A percentile compares a stretch with the other conserved stretches of the same genome.
Conservation (phyloP, 1,140 invertebrate genomes). For the Ylistrum balloti region DNA sequence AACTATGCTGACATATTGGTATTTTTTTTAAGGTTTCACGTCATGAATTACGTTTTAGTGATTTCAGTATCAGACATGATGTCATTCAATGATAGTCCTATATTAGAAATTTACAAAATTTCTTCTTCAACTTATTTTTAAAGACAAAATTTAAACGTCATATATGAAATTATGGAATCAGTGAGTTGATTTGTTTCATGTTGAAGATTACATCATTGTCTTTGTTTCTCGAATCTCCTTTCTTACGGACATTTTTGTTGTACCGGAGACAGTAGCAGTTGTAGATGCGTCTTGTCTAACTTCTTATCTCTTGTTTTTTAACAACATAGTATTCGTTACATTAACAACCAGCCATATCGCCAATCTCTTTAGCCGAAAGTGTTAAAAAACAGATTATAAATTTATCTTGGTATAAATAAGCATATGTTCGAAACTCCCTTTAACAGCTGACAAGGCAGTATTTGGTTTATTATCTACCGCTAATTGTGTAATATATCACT, state of each 20-base stretch:
- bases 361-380: neutral
- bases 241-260: neutral
- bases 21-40: no score
- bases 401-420: neutral
- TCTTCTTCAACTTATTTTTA: no score
- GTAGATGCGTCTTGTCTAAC: neutral
- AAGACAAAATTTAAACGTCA: no score
- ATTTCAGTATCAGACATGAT: no score
- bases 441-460: neutral
- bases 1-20: no score
- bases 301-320: neutral
- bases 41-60: no score
- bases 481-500: slow-evolving; percentile 32
- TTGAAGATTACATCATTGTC: no score
- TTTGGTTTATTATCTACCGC: neutral
- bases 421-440: neutral
- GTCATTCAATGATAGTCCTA: no score
- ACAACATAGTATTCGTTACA: neutral
- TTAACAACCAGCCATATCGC: neutral
- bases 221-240: no score
- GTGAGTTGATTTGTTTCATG: no score
- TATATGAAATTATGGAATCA: no score
- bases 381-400: neutral
- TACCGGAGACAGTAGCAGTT: neutral
- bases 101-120: no score